Evolutionary conservation across 2,888 invertebrate species (phyloP).

Genomic region (Acleris literana): DNA sequence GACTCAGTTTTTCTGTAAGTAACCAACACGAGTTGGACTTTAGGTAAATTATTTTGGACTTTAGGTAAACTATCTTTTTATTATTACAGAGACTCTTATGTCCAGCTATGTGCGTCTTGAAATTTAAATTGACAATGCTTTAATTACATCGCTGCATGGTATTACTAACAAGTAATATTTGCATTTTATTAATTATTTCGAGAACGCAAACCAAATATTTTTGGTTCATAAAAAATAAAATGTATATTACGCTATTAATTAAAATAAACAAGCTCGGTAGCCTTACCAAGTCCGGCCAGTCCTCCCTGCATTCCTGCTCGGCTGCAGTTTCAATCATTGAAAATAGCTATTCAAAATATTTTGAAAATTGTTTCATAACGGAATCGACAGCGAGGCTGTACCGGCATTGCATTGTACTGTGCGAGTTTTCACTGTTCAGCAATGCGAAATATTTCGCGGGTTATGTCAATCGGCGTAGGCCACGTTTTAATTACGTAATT

Average conservation of each 20-base stretch:
- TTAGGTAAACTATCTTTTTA: not conserved
- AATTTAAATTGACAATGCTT: no score
- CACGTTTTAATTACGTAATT: conserved; percentile 47
- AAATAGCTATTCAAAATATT: conserved; percentile 83
- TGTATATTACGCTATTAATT: conserved; percentile 8
- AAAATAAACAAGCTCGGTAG: conserved; percentile 21
- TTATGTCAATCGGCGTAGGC: conserved; percentile 58
- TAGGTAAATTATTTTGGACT: not conserved
- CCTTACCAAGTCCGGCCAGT: conserved; percentile 53
- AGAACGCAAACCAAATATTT: no score
- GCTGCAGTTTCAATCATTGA: conserved; percentile 81
- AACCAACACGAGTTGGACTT: not conserved
- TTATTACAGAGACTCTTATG: not conserved
- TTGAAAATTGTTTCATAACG: conserved; percentile 83
- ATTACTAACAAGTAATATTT: not conserved
- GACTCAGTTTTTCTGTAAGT: not conserved
- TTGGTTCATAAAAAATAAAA: not conserved
- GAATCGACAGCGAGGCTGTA: conserved; percentile 56
- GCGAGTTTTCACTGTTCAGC: conserved; percentile 62
- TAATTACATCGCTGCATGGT: no score
- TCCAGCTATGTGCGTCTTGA: no score
- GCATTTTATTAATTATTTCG: no score
- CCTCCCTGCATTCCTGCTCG: conserved; percentile 68
- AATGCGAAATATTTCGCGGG: conserved; percentile 71
- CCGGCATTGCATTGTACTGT: conserved; percentile 64